Conservation (phyloP, 2,797 vertebrate species). For the Esox lucius region DNA sequence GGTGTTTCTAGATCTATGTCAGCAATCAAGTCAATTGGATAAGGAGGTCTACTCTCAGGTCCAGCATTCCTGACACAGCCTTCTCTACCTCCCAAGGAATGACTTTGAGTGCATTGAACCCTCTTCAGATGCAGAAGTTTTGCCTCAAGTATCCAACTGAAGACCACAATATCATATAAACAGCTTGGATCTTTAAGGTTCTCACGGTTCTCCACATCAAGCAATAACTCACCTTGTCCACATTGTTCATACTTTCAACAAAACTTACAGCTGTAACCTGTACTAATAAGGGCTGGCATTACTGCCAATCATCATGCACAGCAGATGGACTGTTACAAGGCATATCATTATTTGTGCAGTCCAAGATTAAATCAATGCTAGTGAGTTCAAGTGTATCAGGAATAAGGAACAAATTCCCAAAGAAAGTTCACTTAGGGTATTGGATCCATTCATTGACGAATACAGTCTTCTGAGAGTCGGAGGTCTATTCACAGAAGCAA, state of each 20-base stretch:
- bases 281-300: neutral
- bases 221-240: neutral
- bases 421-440: conserved; percentile 21
- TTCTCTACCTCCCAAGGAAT: neutral
- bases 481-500: conserved; percentile 24
- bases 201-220: too few species aligned
- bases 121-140: neutral
- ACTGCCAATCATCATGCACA: too few species aligned
- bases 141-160: neutral
- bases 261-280: neutral
- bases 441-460: neutral
- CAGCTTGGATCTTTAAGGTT: neutral
- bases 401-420: conserved; percentile 15
- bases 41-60: neutral
- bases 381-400: too few species aligned
- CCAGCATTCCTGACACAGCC: neutral
- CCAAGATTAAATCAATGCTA: too few species aligned
- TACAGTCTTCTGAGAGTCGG: conserved; percentile 31
- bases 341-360: neutral
- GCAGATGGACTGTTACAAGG: too few species aligned
- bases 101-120: neutral
- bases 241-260: neutral
- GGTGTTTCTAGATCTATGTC: neutral
- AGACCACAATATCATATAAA: neutral
- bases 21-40: neutral